phyloP scores from a whole-genome alignment of 1,140 invertebrate genomes.

The Anthonomus grandis region DNA sequence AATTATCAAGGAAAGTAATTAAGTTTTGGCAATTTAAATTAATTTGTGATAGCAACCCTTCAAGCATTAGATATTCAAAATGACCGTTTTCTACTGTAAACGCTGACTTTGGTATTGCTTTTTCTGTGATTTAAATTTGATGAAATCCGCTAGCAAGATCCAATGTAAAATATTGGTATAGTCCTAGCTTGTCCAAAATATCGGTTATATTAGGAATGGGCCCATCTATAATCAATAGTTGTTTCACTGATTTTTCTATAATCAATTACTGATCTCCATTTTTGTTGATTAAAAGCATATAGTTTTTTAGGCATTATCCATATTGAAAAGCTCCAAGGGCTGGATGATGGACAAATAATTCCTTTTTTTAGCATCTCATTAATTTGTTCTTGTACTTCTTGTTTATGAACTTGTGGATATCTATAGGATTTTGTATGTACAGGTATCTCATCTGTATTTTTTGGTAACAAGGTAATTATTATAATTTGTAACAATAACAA shows the following conservation, averaged over 20 bases:
- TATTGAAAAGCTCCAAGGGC: slow-evolving; percentile 48
- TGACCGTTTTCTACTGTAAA: slow-evolving; percentile 15
- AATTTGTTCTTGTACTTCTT: slow-evolving; percentile 42
- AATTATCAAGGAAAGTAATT: too few relatives aligned
- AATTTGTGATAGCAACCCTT: too few relatives aligned
- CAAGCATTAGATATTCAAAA: slow-evolving; percentile 1
- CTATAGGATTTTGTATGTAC: slow-evolving; percentile 43
- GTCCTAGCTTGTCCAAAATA: too few relatives aligned
- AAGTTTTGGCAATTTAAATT: too few relatives aligned
- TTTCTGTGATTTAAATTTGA: slow-evolving; percentile 5
- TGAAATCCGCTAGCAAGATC: too few relatives aligned
- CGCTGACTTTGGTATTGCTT: slow-evolving; percentile 10
- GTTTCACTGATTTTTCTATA: slow-evolving; percentile 44
- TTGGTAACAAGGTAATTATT: too few relatives aligned
- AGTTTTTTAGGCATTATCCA: slow-evolving; percentile 33
- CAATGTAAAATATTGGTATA: too few relatives aligned
- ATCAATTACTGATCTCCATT: slow-evolving; percentile 46
- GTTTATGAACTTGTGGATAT: slow-evolving; percentile 38
- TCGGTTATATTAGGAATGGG: slow-evolving; percentile 49
- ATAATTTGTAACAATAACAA: too few relatives aligned
- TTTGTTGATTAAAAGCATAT: slow-evolving; percentile 33
- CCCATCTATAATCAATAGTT: slow-evolving; percentile 47
- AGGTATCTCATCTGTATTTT: slow-evolving; percentile 32
- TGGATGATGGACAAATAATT: slow-evolving; percentile 40
- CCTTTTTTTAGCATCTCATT: slow-evolving; percentile 31